phyloP scores from a whole-genome alignment of 2,113 vertebrate genomes.

The Triplophysa tibetana region DNA sequence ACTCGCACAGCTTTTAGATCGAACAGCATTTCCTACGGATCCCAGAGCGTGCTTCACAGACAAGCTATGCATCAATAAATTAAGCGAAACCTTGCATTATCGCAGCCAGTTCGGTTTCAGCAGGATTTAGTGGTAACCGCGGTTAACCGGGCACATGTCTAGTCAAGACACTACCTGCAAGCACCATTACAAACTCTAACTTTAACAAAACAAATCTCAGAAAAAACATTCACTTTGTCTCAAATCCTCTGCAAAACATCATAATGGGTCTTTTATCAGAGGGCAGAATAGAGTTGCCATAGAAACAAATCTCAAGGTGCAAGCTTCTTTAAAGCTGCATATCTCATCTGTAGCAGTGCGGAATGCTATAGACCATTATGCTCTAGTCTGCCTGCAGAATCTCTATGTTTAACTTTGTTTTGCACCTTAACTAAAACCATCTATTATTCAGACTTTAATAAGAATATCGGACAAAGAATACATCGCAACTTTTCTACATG shows the following conservation, averaged over 20 bases:
- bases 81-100: too few species aligned
- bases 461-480: neutral
- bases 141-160: too few species aligned
- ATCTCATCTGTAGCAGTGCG: slow-evolving; percentile 43
- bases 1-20: too few species aligned
- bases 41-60: too few species aligned
- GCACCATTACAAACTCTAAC: slow-evolving; percentile 35
- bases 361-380: slow-evolving; percentile 9
- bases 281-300: slow-evolving; percentile 65
- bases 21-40: too few species aligned
- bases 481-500: neutral
- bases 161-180: slow-evolving; percentile 16
- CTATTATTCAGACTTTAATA: neutral
- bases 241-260: slow-evolving; percentile 48
- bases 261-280: slow-evolving; percentile 62
- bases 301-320: slow-evolving; percentile 62
- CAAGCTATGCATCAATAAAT: too few species aligned
- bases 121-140: too few species aligned
- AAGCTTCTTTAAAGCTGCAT: slow-evolving; percentile 55
- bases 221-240: slow-evolving; percentile 35
- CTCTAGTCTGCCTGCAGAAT: neutral
- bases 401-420: slow-evolving; percentile 23
- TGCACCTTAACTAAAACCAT: slow-evolving; percentile 40
- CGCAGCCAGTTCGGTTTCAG: too few species aligned
- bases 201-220: slow-evolving; percentile 47